Conservation (phyloP, 2,797 vertebrate species). For the Anguilla pacifica region DNA sequence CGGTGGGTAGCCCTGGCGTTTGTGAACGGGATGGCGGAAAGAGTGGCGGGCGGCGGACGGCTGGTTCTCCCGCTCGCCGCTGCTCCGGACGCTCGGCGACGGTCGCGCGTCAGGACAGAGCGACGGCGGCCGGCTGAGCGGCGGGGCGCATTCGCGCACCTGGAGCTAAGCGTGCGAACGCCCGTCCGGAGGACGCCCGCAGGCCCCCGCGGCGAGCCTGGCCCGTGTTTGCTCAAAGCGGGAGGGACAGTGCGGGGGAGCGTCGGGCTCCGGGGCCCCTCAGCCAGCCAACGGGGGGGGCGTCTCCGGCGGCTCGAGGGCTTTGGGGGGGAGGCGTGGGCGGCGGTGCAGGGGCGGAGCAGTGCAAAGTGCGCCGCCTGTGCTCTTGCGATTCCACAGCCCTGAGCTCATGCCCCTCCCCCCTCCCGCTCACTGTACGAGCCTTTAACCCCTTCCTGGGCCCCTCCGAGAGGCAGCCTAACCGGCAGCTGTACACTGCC, state of each 20-base stretch:
- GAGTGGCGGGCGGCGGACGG: background rate
- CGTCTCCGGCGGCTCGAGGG: conserved; percentile 62
- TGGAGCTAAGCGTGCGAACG: background rate
- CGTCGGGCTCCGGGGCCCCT: background rate
- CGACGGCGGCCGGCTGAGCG: background rate
- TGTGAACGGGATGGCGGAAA: conserved; percentile 19
- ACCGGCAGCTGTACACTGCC: background rate
- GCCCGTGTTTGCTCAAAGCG: conserved; percentile 44
- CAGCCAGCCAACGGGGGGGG: conserved; percentile 33
- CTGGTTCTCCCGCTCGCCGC: background rate
- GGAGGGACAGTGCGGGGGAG: conserved; percentile 27
- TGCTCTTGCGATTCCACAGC: conserved; percentile 72
- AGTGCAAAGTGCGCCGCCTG: conserved; percentile 67
- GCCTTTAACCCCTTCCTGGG: conserved; percentile 70
- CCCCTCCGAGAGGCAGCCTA: conserved; percentile 48
- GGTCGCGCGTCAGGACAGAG: background rate
- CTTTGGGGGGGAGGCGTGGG: conserved; percentile 59
- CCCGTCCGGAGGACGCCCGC: background rate
- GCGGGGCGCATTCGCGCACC: background rate
- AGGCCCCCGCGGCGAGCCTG: background rate
- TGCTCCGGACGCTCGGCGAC: background rate
- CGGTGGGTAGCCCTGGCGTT: background rate
- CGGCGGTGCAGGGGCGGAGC: conserved; percentile 65
- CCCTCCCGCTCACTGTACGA: conserved; percentile 56
- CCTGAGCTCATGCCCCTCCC: conserved; percentile 70